These are phyloP conservation scores for Spilogale gracilis DNA, from an alignment of 2,113 vertebrate species.

Conservation along the genomic window DNA sequence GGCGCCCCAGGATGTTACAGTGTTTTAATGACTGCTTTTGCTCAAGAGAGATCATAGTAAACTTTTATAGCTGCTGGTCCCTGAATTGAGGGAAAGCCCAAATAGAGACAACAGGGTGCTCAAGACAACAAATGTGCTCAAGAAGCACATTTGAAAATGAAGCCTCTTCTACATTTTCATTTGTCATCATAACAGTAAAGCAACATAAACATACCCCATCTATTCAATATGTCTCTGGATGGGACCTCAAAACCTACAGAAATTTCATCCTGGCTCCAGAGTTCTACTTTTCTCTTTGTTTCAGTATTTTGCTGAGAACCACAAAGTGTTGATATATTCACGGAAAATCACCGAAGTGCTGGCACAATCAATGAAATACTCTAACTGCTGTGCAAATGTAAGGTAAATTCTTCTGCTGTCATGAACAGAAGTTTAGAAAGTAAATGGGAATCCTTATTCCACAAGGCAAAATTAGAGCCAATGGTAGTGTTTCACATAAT, in stretches of 20 bases:
- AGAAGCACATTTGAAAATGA: background rate
- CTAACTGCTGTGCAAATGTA: background rate
- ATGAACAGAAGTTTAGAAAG: background rate
- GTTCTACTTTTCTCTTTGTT: background rate
- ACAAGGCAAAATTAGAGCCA: background rate
- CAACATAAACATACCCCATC: background rate
- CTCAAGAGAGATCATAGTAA: background rate
- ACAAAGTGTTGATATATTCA: background rate
- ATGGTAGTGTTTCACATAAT: background rate
- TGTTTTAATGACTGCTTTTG: background rate
- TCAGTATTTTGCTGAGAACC: background rate
- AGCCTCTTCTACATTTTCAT: background rate
- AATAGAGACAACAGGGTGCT: no score
- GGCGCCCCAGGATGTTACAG: background rate
- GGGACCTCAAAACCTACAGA: background rate
- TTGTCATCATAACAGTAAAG: background rate
- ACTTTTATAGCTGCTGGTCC: background rate
- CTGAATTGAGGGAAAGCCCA: background rate
- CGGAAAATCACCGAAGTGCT: background rate
- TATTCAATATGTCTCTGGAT: background rate
- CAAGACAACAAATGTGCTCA: no score
- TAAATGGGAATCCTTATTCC: background rate
- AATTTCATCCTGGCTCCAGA: background rate
- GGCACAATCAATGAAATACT: background rate
- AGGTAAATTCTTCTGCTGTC: background rate